Conservation (phyloP, 2,888 invertebrate genomes). For the Macaria liturata region DNA sequence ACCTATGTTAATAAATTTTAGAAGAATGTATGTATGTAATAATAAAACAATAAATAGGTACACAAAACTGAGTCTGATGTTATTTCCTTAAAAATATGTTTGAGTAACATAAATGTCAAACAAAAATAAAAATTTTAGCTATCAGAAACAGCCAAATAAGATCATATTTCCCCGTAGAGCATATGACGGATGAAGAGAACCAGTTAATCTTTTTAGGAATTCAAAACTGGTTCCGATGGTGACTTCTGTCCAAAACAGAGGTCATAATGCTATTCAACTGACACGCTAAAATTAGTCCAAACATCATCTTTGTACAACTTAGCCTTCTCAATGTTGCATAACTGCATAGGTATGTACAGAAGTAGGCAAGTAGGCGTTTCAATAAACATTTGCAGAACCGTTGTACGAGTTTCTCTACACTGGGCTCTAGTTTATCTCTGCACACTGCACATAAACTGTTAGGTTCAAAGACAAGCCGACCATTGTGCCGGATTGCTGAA, state of each 20-base stretch:
- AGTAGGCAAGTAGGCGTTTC: conserved; percentile 1
- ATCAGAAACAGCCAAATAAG: too few relatives aligned
- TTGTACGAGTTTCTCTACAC: conserved; percentile 12
- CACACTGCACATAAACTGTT: conserved; percentile 27
- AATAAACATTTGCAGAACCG: conserved; percentile 13
- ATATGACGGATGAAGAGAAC: conserved; percentile 43
- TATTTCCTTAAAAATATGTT: too few relatives aligned
- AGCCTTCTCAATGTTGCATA: conserved; percentile 11
- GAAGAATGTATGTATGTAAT: too few relatives aligned
- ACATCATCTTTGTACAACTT: conserved; percentile 17
- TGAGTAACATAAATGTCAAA: too few relatives aligned
- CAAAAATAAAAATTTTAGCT: too few relatives aligned
- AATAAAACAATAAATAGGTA: too few relatives aligned
- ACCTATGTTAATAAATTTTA: too few relatives aligned
- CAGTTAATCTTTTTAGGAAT: conserved; percentile 47
- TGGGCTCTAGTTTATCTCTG: conserved; percentile 9
- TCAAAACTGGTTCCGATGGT: conserved; percentile 62
- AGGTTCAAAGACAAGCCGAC: conserved; percentile 35
- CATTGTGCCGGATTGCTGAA: conserved; percentile 58
- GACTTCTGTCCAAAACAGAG: conserved; percentile 50
- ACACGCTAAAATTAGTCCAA: conserved; percentile 18
- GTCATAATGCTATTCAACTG: conserved; percentile 39
- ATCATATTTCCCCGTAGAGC: too few relatives aligned
- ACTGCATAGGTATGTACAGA: background rate
- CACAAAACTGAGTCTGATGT: too few relatives aligned